Evolutionary conservation across 2,113 vertebrate genomes (phyloP).

Genomic region (Varanus komodoensis): DNA sequence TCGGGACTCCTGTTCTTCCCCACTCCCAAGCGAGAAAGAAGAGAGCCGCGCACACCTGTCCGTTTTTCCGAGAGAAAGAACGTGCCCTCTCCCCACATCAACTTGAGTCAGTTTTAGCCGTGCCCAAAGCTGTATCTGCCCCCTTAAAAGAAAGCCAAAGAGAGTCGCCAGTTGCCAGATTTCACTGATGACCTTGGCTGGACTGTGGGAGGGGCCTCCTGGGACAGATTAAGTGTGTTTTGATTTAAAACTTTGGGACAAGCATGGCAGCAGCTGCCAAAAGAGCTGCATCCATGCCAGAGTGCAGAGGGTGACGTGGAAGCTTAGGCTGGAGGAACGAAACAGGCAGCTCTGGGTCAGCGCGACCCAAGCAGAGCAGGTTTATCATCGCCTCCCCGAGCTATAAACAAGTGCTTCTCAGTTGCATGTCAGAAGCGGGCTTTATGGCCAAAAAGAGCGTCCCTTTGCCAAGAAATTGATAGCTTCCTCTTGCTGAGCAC

Average conservation of each 20-base stretch:
- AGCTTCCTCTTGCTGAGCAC: conserved; percentile 28
- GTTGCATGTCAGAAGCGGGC: conserved; percentile 50
- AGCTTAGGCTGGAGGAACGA: not conserved
- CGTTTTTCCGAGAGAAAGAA: not conserved
- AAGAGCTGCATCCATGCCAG: not conserved
- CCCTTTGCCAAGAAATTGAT: conserved; percentile 28
- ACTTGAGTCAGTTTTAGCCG: fast-evolving
- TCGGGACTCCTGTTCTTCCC: not conserved
- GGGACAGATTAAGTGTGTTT: not conserved
- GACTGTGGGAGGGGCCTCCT: not conserved
- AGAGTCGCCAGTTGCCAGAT: fast-evolving
- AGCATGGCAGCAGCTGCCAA: not conserved
- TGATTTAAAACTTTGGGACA: not conserved
- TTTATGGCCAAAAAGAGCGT: not conserved
- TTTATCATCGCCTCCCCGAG: conserved; percentile 40
- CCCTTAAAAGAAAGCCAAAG: not conserved
- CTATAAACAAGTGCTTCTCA: conserved; percentile 74
- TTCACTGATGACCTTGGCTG: not conserved
- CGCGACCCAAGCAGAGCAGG: not conserved
- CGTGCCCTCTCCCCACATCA: no score
- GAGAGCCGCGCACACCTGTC: fast-evolving
- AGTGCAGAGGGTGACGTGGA: conserved; percentile 4
- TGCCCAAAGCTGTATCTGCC: fast-evolving
- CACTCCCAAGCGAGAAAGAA: not conserved
- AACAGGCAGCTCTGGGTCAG: not conserved